These are phyloP conservation scores for Premnoplex brunnescens DNA, from an alignment of 2,797 vertebrate genomes.

Conservation along the genomic window DNA sequence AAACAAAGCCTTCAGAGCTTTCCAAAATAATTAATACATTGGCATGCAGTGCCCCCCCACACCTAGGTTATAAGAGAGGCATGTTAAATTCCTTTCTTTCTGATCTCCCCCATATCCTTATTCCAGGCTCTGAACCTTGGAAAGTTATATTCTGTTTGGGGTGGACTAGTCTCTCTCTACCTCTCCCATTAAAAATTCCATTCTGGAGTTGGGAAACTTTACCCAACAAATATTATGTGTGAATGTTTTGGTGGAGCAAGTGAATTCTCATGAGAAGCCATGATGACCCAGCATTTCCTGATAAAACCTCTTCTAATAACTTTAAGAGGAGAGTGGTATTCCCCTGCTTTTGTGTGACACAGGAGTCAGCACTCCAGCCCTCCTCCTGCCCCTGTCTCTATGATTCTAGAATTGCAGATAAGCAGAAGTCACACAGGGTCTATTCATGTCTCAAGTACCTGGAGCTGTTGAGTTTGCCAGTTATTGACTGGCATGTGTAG, in stretches of 20 bases:
- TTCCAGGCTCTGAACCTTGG: neutral
- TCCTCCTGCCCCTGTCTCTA: neutral
- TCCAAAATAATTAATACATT: neutral
- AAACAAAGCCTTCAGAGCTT: neutral
- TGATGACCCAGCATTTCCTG: neutral
- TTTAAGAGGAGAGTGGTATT: neutral
- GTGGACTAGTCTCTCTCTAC: neutral
- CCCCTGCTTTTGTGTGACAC: neutral
- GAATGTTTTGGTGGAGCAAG: neutral
- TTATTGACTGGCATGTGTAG: neutral
- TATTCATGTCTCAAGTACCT: neutral
- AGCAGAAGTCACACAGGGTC: neutral
- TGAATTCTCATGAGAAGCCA: neutral
- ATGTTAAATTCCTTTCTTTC: neutral
- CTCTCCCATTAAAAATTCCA: neutral
- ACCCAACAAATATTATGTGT: neutral
- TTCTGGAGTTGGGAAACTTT: neutral
- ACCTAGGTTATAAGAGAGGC: neutral
- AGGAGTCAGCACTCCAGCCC: neutral
- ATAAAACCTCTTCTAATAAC: neutral
- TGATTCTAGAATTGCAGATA: neutral
- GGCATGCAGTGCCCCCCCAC: neutral
- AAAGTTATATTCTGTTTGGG: neutral
- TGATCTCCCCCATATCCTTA: neutral
- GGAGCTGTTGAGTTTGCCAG: neutral